These are phyloP conservation scores for Equus przewalskii DNA, from an alignment of 2,113 vertebrate genomes.

Conservation along the genomic window DNA sequence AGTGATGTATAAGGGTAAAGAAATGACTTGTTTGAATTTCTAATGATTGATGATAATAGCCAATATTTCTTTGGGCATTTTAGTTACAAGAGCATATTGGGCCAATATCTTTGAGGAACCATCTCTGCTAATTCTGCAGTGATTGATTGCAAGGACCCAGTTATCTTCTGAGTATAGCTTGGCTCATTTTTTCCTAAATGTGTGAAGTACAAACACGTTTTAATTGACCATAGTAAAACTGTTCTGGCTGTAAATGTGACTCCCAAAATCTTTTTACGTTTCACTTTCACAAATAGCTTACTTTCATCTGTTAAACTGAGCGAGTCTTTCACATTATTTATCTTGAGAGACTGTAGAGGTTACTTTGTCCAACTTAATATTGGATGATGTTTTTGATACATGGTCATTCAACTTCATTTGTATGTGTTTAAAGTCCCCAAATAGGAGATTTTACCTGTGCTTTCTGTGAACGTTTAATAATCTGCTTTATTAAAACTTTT, in stretches of 20 bases:
- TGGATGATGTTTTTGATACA: background rate
- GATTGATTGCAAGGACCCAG: background rate
- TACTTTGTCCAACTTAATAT: background rate
- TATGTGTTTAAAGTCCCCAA: background rate
- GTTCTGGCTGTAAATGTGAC: background rate
- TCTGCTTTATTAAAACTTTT: background rate
- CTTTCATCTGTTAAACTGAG: background rate
- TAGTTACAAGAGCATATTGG: conserved; percentile 21
- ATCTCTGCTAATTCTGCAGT: conserved; percentile 21
- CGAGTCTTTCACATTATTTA: background rate
- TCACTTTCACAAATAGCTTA: conserved; percentile 21
- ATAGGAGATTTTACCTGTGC: background rate
- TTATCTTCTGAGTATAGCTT: conserved; percentile 30
- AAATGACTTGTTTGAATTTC: background rate
- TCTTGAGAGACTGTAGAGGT: conserved; percentile 8
- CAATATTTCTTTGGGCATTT: background rate
- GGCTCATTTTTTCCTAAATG: background rate
- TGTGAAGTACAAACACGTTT: background rate
- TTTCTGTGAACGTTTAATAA: background rate
- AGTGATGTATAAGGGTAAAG: background rate
- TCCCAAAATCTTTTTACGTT: background rate
- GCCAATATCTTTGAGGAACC: background rate
- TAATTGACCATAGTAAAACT: background rate
- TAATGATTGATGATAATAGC: conserved; percentile 10
- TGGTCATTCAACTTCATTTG: background rate